A percentile compares a stretch with the other conserved stretches of the same genome.
These are phyloP conservation scores for Falco novaeseelandiae DNA, from an alignment of 2,797 vertebrate species.

Conservation along the genomic window DNA sequence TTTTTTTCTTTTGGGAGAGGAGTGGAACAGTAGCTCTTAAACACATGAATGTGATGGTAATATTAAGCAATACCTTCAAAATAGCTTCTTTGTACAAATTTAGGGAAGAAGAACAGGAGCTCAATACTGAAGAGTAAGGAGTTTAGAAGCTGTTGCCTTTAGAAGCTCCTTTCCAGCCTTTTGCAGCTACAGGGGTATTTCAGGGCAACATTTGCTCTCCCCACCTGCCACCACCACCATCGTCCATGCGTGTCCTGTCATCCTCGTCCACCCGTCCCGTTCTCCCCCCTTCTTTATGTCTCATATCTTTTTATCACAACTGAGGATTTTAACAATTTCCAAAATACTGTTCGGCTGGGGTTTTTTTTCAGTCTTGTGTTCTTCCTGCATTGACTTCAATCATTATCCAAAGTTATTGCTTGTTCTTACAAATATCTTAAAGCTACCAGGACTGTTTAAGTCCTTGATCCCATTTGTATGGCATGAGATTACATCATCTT, in stretches of 20 bases:
- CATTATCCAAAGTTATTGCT: not conserved
- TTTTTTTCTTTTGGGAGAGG: not conserved
- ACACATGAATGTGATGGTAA: not conserved
- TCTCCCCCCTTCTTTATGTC: not conserved
- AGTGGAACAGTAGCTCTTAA: not conserved
- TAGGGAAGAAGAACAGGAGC: not conserved
- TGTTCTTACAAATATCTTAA: not conserved
- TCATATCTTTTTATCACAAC: not conserved
- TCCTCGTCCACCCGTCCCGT: no score
- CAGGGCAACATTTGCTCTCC: not conserved
- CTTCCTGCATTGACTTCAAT: not conserved
- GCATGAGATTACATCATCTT: not conserved
- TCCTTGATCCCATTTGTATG: not conserved
- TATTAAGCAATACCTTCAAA: not conserved
- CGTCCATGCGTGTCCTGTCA: no score
- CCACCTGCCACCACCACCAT: no score
- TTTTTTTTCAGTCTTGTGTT: not conserved
- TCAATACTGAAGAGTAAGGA: not conserved
- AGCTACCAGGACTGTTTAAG: not conserved
- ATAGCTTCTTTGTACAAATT: not conserved
- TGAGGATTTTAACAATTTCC: not conserved
- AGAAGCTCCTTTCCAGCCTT: not conserved
- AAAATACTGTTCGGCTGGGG: not conserved
- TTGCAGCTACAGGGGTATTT: not conserved
- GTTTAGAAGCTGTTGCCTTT: no score